Evolutionary conservation across 2,888 invertebrate species (phyloP).

Genomic region (Salticus scenicus): DNA sequence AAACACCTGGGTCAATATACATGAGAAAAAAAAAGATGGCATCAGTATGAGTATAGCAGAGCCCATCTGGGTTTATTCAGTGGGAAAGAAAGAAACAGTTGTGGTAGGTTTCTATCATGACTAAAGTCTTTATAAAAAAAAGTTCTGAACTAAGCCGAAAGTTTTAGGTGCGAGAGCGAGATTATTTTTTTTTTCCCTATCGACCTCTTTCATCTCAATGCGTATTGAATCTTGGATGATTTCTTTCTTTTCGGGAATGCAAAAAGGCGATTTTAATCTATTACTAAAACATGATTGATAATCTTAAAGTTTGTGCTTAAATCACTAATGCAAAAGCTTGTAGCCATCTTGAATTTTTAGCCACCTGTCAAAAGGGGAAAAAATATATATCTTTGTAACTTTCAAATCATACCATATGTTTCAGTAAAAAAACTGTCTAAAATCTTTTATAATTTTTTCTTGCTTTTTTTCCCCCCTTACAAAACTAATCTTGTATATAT

Average conservation of each 20-base stretch:
- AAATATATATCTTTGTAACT: background rate
- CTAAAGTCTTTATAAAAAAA: background rate
- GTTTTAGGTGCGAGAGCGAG: too few relatives aligned
- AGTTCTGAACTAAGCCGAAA: too few relatives aligned
- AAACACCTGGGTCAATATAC: slow-evolving; percentile 12
- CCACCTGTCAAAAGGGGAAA: background rate
- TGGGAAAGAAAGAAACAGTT: slow-evolving; percentile 9
- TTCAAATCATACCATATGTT: too few relatives aligned
- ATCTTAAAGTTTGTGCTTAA: background rate
- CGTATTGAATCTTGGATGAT: background rate
- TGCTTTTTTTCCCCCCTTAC: too few relatives aligned
- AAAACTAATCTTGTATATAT: too few relatives aligned
- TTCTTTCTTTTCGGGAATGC: background rate
- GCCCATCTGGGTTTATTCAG: slow-evolving; percentile 10
- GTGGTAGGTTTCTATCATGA: background rate
- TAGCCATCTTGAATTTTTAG: background rate
- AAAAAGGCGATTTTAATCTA: background rate
- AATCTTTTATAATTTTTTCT: too few relatives aligned
- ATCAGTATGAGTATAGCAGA: background rate
- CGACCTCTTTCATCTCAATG: background rate
- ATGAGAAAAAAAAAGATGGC: slow-evolving; percentile 9
- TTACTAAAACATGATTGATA: background rate
- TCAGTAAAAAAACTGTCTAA: too few relatives aligned
- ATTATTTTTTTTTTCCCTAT: background rate
- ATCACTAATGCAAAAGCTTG: background rate